phyloP scores from a whole-genome alignment of 2,113 vertebrate species.

The Edolisoma coerulescens region DNA sequence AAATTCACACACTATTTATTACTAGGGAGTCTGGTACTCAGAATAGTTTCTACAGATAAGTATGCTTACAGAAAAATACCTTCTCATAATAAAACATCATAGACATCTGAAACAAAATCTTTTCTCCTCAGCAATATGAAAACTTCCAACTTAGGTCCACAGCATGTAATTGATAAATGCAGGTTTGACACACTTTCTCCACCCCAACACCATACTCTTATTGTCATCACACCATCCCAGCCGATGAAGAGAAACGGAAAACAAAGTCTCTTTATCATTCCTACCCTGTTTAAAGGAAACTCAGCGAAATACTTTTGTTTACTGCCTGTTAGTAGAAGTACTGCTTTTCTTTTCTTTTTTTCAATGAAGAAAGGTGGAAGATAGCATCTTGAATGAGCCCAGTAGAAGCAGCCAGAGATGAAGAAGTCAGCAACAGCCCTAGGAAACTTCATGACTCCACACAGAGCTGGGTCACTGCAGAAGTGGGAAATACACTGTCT shows the following conservation, averaged over 20 bases:
- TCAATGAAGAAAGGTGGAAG: background rate
- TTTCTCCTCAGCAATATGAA: background rate
- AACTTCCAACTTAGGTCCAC: background rate
- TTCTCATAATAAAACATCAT: background rate
- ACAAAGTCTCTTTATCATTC: background rate
- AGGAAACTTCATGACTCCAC: background rate
- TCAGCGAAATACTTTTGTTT: accelerated
- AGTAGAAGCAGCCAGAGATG: background rate
- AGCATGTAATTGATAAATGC: background rate
- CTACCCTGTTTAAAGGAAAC: background rate
- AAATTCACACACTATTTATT: background rate
- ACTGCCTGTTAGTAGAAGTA: background rate
- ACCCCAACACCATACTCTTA: background rate
- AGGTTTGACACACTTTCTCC: background rate
- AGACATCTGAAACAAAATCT: background rate
- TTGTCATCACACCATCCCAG: background rate
- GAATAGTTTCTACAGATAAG: background rate
- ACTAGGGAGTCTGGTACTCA: background rate
- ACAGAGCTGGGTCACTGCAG: background rate
- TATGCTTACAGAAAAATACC: background rate
- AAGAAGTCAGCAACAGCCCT: accelerated
- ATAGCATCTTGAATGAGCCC: background rate
- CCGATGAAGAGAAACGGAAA: background rate
- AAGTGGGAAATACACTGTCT: background rate
- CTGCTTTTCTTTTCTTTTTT: background rate